Evolutionary conservation across 1,140 invertebrate species (phyloP), one percentile per base, ranked within the genome.

Genomic region (Pinna nobilis): DNA sequence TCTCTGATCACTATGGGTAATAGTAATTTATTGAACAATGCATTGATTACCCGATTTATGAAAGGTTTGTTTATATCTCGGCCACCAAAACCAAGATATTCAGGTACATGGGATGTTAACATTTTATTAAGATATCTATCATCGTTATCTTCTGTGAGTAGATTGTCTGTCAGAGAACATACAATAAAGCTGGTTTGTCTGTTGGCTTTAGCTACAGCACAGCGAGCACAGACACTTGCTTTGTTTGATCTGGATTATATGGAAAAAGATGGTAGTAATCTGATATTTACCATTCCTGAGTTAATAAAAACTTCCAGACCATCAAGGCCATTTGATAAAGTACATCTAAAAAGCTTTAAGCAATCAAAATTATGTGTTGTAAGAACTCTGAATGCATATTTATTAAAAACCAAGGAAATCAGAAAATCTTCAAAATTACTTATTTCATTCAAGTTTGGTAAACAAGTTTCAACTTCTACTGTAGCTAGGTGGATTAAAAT

Each of bases 1-100:
- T 44, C 60, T 55, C 18, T 55, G 23, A 6, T 39, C 18, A 49
- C 50, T 9, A 49, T 65, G 18, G 70, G 61, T 0, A 28, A 57
- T 49, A 33, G 23, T 1, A 28, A 30, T 20, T 35, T 49, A n/a
- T 6, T 25, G 13, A 30, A 51, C 7, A n/a, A 33, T 33, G 1
- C 32, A 20, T 47, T 60, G 5, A 30, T 73, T 35, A 2, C 61
- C 18, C 33, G 51, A 37, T 73, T 73, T 49, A 65, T 73, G 61
- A 66, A 66, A 66, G 61, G 70, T 1, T 57, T 53, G 20, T 73
- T 59, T 23, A 73, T 59, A 18, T 20, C 33, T 33, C 49, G 32
- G 15, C 51, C 70, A 41, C 28, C 33, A 3, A 57, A 59, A 33
- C 61, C 63, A 35, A 57, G 49, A 50, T 39, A 47, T 59, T 2